Conservation (phyloP, 1,140 invertebrate genomes). For the Leptinotarsa lineolata region DNA sequence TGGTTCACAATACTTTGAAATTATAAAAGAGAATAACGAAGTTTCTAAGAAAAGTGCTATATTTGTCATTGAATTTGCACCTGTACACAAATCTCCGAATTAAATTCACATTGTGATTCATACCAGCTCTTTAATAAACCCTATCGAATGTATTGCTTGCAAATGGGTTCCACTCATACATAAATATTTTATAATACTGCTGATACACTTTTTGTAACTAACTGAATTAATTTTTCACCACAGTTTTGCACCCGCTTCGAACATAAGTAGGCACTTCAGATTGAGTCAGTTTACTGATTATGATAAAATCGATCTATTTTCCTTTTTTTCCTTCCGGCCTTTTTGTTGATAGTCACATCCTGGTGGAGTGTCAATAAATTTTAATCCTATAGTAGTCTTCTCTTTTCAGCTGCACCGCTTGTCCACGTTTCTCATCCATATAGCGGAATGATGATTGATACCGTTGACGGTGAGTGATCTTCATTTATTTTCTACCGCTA, state of each 20-base stretch:
- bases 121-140: no score
- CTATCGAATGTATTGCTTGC: no score
- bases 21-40: no score
- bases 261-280: slow-evolving; percentile 6
- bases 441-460: neutral
- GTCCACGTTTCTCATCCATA: slow-evolving; percentile 2
- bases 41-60: no score
- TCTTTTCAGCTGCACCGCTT: slow-evolving; percentile 7
- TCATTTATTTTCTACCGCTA: slow-evolving; percentile 5
- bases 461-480: slow-evolving; percentile 1
- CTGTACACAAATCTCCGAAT: no score
- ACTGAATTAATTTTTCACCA: no score
- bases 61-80: no score
- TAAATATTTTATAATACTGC: no score
- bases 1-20: no score
- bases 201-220: no score
- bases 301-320: neutral
- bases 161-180: no score
- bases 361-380: slow-evolving; percentile 5
- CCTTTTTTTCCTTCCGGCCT: neutral
- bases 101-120: no score
- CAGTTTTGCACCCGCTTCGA: neutral
- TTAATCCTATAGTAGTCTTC: slow-evolving; percentile 6
- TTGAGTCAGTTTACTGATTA: neutral
- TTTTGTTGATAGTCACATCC: neutral